These are phyloP conservation scores for Orthonychiurus folsomi DNA, from an alignment of 2,888 invertebrate species.

Conservation along the genomic window DNA sequence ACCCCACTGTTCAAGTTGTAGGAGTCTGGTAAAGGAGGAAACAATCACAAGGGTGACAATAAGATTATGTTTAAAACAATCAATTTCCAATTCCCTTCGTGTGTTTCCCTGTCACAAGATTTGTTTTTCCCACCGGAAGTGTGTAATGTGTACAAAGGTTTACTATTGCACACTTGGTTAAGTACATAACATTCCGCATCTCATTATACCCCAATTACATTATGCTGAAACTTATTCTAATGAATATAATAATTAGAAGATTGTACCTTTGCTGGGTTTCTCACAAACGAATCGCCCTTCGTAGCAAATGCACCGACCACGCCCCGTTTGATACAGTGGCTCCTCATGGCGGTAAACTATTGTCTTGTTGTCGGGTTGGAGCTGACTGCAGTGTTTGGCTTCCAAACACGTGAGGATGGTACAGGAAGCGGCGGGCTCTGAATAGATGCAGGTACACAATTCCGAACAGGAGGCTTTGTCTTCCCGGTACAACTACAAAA, in stretches of 20 bases:
- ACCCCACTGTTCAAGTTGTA: conserved; percentile 74
- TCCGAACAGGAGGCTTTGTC: conserved; percentile 85
- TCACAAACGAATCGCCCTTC: conserved; percentile 86
- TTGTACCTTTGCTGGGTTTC: conserved; percentile 63
- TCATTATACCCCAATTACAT: too few relatives aligned
- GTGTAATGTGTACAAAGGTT: background rate
- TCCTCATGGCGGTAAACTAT: conserved; percentile 85
- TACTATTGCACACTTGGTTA: too few relatives aligned
- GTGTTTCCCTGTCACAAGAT: too few relatives aligned
- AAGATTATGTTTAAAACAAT: too few relatives aligned
- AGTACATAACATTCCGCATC: too few relatives aligned
- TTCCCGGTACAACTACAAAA: conserved; percentile 63
- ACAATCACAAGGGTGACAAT: background rate
- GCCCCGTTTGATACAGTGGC: conserved; percentile 79
- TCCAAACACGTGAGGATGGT: conserved; percentile 76
- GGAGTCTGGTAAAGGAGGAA: conserved; percentile 49
- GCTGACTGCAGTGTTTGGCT: conserved; percentile 59
- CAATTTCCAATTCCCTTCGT: too few relatives aligned
- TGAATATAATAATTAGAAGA: background rate
- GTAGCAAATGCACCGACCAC: conserved; percentile 82
- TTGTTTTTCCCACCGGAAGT: background rate
- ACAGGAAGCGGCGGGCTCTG: conserved; percentile 59
- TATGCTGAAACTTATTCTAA: background rate
- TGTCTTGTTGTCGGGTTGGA: conserved; percentile 11
- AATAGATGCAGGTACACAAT: conserved; percentile 73